Base-by-base conservation (phyloP, 2,888 invertebrate species). In the Lochmaea capreae region DNA sequence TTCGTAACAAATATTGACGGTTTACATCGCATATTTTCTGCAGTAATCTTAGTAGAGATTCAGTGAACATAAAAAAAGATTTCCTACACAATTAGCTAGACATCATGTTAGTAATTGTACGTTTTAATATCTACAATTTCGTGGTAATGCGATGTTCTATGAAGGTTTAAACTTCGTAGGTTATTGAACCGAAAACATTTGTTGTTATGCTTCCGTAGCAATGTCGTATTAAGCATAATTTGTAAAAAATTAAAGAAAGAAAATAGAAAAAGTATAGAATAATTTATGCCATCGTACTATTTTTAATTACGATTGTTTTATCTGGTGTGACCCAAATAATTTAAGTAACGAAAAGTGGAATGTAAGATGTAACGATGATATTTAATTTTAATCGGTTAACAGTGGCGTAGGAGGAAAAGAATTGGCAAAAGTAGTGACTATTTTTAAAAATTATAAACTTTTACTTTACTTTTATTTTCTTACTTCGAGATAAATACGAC, bases 151-250 rank as follows among this genome's bases (percentile, higher is more conserved):
- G 18, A 42, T 63, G 18, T 63, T 63, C 16, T 63, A 42, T 18
- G 33, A 63, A 61, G 39, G 39, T 61, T 49, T 61, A n/a, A 59
- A 42, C 39, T 62, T 62, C 12, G 18, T 43, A 26, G 68, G 68
- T 68, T 68, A 68, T 68, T 68, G 68, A 68, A 68, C 68, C 49
- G 26, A 43, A 18, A 43, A 46, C 61, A 9, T 49, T 62, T 33
- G 46, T 52, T 52, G 61, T 68, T 68, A 49, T 68, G 68, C 61
- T 68, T 49, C 68, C 39, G 33, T 49, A 68, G 68, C 68, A 68
- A 33, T 68, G 68, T 68, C 68, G 61, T 61, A 61, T 68, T 52
- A 61, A 67, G 33, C 67, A 67, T 16, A 61, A 14, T 39, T 33
- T 39, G 46, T 67, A 43, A 58, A 43, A 42, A 54, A 5, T n/a